Conservation (phyloP, 2,113 vertebrate species). For the Trichechus manatus region DNA sequence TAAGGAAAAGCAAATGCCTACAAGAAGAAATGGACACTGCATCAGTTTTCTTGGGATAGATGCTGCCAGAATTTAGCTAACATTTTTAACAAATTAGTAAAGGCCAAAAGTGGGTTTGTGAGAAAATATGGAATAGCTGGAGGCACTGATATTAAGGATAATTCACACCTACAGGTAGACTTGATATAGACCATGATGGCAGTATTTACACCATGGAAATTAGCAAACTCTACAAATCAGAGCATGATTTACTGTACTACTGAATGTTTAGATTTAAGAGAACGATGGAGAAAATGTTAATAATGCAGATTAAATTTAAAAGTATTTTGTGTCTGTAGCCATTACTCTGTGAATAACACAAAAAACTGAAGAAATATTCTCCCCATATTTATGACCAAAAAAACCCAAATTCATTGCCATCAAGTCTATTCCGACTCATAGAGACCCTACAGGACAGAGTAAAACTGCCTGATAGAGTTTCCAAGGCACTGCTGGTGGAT, state of each 20-base stretch:
- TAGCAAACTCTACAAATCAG: neutral
- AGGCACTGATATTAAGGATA: neutral
- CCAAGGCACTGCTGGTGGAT: no score
- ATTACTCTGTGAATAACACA: neutral
- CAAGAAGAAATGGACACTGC: neutral
- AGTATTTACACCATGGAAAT: neutral
- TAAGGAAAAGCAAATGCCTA: neutral
- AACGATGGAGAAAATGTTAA: neutral
- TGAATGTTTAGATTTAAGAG: neutral
- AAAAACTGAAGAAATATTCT: neutral
- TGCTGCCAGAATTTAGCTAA: neutral
- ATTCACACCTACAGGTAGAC: fast-evolving
- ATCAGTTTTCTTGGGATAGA: neutral
- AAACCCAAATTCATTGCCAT: no score
- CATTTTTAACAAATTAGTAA: neutral
- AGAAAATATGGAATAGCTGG: neutral
- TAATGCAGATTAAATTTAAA: neutral
- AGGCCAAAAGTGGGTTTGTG: neutral
- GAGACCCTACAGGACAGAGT: no score
- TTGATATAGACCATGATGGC: neutral
- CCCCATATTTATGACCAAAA: neutral
- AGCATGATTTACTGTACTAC: neutral
- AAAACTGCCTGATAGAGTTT: no score
- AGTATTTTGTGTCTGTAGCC: neutral
- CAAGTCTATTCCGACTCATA: no score